Percentiles rank a stretch among this genome's conserved stretches.
Conservation (phyloP, 2,888 invertebrate genomes). For the Sturmia bella region DNA sequence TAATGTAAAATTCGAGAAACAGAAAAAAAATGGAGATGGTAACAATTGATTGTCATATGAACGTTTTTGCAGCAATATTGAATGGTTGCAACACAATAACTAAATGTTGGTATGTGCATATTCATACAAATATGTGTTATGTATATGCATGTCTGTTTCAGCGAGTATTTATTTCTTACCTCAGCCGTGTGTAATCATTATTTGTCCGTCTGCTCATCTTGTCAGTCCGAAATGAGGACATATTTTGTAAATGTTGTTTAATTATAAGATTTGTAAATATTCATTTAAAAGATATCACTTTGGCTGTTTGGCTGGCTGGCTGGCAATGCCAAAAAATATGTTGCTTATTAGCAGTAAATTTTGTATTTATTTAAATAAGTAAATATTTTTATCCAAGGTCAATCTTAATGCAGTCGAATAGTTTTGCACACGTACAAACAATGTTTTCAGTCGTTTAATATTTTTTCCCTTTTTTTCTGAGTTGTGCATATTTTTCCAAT, state of each 20-base stretch:
- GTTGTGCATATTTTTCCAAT: no score
- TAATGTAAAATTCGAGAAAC: slow-evolving; percentile 56
- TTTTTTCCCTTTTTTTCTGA: no score
- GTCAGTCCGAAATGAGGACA: slow-evolving; percentile 65
- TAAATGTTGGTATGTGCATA: background rate
- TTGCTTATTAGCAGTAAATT: slow-evolving; percentile 69
- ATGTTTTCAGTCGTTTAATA: no score
- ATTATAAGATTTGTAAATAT: slow-evolving; percentile 69
- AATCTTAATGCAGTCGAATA: slow-evolving; percentile 52
- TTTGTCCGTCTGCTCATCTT: slow-evolving; percentile 42
- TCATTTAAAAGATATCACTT: slow-evolving; percentile 67
- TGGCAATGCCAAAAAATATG: slow-evolving; percentile 64
- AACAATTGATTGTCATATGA: slow-evolving; percentile 69
- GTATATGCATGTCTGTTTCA: background rate
- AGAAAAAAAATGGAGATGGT: slow-evolving; percentile 56
- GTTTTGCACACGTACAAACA: background rate
- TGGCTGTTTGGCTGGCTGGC: no score
- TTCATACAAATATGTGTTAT: background rate
- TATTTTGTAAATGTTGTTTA: slow-evolving; percentile 69
- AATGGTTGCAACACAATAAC: slow-evolving; percentile 26
- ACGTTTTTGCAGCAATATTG: slow-evolving; percentile 57
- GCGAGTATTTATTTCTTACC: slow-evolving; percentile 1
- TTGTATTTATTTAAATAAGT: slow-evolving; percentile 68
- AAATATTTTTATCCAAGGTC: slow-evolving; percentile 57
- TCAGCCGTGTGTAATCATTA: slow-evolving; percentile 26